phyloP scores from a whole-genome alignment of 1,140 invertebrate genomes.

The Probaryconus sp. region DNA sequence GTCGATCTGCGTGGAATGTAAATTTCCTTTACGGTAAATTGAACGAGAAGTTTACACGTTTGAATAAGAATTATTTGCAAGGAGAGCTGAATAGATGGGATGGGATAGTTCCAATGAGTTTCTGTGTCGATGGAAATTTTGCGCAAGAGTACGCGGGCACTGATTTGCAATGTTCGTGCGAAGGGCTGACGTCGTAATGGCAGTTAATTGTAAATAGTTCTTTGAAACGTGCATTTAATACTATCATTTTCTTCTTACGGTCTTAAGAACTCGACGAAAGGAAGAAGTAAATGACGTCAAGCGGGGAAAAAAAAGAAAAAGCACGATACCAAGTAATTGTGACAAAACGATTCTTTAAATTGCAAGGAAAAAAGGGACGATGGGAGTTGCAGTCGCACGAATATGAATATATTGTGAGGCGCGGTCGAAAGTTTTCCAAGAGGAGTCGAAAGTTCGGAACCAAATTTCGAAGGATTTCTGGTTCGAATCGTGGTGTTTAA shows the following conservation, averaged over 20 bases:
- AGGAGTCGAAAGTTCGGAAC: too few species aligned
- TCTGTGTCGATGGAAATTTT: too few species aligned
- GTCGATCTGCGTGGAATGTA: conserved; percentile 34
- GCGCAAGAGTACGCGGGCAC: too few species aligned
- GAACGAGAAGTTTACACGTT: too few species aligned
- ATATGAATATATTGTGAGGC: background rate
- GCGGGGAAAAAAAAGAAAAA: conserved; percentile 28
- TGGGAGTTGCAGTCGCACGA: too few species aligned
- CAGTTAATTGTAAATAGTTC: conserved; percentile 34
- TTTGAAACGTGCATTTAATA: conserved; percentile 14
- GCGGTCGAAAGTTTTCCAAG: too few species aligned
- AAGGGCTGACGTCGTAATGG: conserved; percentile 39
- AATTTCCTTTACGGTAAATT: conserved; percentile 29
- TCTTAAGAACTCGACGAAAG: conserved; percentile 44
- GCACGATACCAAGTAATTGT: conserved; percentile 52
- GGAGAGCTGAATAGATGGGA: too few species aligned
- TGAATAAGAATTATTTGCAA: too few species aligned
- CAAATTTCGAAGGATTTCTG: too few species aligned
- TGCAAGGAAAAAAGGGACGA: conserved; percentile 42
- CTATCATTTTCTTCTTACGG: conserved; percentile 20
- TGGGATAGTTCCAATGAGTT: too few species aligned
- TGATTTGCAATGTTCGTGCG: too few species aligned
- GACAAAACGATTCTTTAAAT: conserved; percentile 27
- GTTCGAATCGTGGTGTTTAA: too few species aligned
- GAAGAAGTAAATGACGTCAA: conserved; percentile 48